Base-by-base conservation (phyloP, 1,140 invertebrate genomes). In the Aporrectodea caliginosa region DNA sequence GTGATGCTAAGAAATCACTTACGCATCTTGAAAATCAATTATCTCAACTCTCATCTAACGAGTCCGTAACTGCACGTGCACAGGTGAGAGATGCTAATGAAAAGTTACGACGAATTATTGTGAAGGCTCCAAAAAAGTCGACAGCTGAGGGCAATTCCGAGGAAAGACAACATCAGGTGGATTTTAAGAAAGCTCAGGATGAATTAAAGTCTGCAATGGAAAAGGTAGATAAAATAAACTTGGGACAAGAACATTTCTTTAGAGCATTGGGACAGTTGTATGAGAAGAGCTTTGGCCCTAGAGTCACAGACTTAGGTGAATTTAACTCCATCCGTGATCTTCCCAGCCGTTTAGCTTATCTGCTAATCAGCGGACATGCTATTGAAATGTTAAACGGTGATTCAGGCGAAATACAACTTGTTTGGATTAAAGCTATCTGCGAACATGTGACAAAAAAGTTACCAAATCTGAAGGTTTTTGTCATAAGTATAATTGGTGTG, bases 401-500 rank as follows among this genome's bases (percentile, higher is more conserved):
- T 43, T 31, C 75, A 35, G 33, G 14, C 43, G 35, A 30, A 27
- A 35, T 77, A 31, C 75, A 31, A 43, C 1, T 58, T 35, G 22
- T 29, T 27, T 72, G 70, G 70, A 32, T 72, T 72, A 6, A 72
- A 32, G 70, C 70, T 12, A 32, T 72, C 6, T 72, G 2, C 27
- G 31, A 72, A 27, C 2, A 32, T 72, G 70, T 72, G 6, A 72
- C n/a, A 2, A 2, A 72, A 72, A 27, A 14, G 27, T 29, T 72
- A 27, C 14, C 70, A 72, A 32, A 6, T 32, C n/a, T 29, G 6
- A 72, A 72, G 27, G 58, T 75, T 16, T 75, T 43, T 74, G 72
- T 79, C 2, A 43, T 79, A 1, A 68, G 29, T 27, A 72, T 79
- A 22, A 75, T 79, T 74, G 78, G 78, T 34, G 43, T 75, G 14